A percentile compares a stretch with the other conserved stretches of the same genome.
Conservation (phyloP, 2,888 invertebrate species). For the Criorhina ranunculi region DNA sequence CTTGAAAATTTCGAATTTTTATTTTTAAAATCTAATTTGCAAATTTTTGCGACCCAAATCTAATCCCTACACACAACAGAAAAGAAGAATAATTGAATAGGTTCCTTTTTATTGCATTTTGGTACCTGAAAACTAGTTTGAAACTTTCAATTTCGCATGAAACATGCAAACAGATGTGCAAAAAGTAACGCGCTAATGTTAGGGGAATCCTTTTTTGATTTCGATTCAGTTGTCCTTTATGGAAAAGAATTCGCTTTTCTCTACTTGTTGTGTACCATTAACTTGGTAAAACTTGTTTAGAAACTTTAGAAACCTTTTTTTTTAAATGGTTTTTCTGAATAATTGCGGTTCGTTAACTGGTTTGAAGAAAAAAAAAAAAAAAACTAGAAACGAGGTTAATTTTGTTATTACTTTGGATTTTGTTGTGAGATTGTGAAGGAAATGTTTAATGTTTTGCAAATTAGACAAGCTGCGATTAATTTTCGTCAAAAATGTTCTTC, state of each 20-base stretch:
- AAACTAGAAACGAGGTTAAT: too few species aligned
- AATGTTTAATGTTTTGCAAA: too few species aligned
- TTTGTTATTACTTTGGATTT: too few species aligned
- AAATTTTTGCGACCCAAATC: too few species aligned
- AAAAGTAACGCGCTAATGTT: neutral
- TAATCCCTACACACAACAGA: too few species aligned
- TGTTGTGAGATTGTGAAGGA: too few species aligned
- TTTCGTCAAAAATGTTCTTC: too few species aligned
- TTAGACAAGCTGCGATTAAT: too few species aligned
- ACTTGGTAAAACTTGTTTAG: conserved; percentile 10
- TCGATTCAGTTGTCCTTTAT: neutral
- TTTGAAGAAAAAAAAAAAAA: too few species aligned
- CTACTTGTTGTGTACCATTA: neutral
- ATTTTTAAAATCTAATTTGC: too few species aligned
- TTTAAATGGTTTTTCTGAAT: neutral
- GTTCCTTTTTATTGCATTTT: conserved; percentile 29
- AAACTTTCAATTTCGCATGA: conserved; percentile 28
- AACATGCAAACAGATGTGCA: neutral
- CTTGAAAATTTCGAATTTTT: too few species aligned
- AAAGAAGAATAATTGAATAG: conserved; percentile 51
- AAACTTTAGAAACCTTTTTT: conserved; percentile 4
- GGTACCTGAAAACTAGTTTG: conserved; percentile 50
- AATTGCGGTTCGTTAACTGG: neutral
- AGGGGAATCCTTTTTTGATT: neutral
- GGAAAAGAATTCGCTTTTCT: neutral